phyloP scores from a whole-genome alignment of 2,113 vertebrate species.

The Bothrops jararaca region DNA sequence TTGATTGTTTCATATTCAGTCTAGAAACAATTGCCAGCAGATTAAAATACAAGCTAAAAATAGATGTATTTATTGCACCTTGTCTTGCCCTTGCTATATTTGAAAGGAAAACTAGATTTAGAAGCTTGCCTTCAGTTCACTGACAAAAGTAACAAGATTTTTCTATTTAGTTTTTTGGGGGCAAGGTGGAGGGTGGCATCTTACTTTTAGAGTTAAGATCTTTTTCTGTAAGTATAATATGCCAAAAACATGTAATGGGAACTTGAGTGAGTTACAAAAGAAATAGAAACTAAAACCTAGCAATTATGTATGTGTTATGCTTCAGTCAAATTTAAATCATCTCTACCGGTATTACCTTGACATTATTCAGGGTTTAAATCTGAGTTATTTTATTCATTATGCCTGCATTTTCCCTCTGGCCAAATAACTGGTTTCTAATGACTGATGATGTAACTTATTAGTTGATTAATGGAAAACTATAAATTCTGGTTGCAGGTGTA shows the following conservation, averaged over 20 bases:
- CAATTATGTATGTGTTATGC: rapidly evolving
- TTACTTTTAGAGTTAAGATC: neutral
- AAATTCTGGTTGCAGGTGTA: conserved; percentile 64
- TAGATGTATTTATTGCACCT: neutral
- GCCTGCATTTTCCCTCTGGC: conserved; percentile 54
- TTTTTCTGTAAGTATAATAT: neutral
- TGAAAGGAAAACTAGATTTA: neutral
- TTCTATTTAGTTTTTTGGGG: neutral
- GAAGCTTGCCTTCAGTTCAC: neutral
- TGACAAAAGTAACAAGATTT: neutral
- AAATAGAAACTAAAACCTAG: neutral
- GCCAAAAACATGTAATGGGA: neutral
- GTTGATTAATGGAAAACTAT: conserved; percentile 53
- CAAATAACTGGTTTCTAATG: conserved; percentile 59
- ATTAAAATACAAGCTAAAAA: neutral
- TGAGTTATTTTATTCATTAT: neutral
- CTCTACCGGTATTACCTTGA: neutral
- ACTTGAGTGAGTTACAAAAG: neutral
- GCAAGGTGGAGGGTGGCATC: neutral
- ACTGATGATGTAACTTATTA: conserved; percentile 55
- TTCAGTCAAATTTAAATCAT: neutral
- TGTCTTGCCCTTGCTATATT: neutral
- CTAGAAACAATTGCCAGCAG: neutral
- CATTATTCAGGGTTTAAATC: neutral
- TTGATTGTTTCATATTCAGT: neutral